phyloP scores from a whole-genome alignment of 2,113 vertebrate species.

The Lates calcarifer region DNA sequence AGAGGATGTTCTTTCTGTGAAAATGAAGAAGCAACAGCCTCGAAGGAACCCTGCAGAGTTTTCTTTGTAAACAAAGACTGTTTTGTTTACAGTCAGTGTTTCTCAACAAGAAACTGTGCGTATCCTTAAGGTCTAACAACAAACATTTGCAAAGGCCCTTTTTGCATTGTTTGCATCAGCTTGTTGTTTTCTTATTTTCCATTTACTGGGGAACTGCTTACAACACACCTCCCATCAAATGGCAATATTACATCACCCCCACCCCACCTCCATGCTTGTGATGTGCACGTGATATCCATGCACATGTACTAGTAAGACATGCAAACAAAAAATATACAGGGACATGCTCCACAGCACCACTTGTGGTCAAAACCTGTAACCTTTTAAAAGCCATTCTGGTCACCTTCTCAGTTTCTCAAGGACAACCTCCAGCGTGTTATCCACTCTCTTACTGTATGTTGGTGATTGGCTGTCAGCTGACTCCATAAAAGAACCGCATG shows the following conservation, averaged over 20 bases:
- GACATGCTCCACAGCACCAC: not conserved
- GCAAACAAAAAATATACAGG: not conserved
- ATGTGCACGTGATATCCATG: not conserved
- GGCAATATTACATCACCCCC: not conserved
- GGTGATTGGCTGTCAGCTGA: conserved; percentile 48
- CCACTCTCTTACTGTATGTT: not conserved
- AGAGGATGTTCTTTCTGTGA: conserved; percentile 45
- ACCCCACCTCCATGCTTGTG: not conserved
- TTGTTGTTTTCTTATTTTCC: conserved; percentile 5
- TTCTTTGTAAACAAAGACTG: conserved; percentile 33
- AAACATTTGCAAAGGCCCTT: conserved; percentile 27
- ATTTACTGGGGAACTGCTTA: not conserved
- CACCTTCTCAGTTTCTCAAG: conserved; percentile 53
- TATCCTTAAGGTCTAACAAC: conserved; percentile 31
- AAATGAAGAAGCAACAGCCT: conserved; percentile 41
- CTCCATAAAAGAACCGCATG: conserved; percentile 19
- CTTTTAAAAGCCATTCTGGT: not conserved
- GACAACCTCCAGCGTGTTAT: conserved; percentile 29
- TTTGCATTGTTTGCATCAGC: not conserved
- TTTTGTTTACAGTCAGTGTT: conserved; percentile 25
- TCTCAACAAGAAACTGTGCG: not conserved
- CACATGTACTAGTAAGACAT: not conserved
- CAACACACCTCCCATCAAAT: not conserved
- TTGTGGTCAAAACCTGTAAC: not conserved
- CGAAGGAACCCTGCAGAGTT: conserved; percentile 38